A percentile compares a stretch with the other conserved stretches of the same genome.
phyloP scores from a whole-genome alignment of 2,797 vertebrate genomes.

The Coregonus suidteri region DNA sequence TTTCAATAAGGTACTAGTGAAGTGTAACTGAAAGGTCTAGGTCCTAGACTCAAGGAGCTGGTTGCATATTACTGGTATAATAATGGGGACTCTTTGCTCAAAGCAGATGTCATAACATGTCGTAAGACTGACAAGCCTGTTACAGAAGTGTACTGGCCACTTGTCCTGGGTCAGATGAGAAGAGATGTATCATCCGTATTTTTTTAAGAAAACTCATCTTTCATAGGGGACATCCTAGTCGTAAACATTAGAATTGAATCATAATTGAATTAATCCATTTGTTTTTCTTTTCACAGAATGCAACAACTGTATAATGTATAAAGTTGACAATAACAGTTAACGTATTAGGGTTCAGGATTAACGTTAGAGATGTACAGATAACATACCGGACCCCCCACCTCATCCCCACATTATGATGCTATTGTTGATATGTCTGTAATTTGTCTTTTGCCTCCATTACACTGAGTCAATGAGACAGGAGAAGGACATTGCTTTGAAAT shows the following conservation, averaged over 20 bases:
- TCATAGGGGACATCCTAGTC: conserved; percentile 13
- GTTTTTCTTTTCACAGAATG: conserved; percentile 6
- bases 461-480: background rate
- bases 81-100: background rate
- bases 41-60: background rate
- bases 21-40: background rate
- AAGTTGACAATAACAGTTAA: background rate
- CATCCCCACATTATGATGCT: background rate
- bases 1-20: background rate
- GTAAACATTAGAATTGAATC: conserved; percentile 20
- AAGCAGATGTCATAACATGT: background rate
- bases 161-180: background rate
- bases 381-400: background rate
- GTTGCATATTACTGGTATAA: background rate
- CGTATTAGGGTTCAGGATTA: too few relatives aligned
- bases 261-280: conserved; percentile 22
- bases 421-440: background rate
- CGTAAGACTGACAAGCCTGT: background rate
- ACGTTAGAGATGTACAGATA: conserved; percentile 30
- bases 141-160: background rate
- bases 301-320: conserved; percentile 1
- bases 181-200: conserved; percentile 28
- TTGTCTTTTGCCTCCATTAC: background rate
- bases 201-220: conserved; percentile 10
- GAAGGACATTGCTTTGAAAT: background rate